phyloP scores from a whole-genome alignment of 2,888 invertebrate genomes.

The Prosapia bicincta region DNA sequence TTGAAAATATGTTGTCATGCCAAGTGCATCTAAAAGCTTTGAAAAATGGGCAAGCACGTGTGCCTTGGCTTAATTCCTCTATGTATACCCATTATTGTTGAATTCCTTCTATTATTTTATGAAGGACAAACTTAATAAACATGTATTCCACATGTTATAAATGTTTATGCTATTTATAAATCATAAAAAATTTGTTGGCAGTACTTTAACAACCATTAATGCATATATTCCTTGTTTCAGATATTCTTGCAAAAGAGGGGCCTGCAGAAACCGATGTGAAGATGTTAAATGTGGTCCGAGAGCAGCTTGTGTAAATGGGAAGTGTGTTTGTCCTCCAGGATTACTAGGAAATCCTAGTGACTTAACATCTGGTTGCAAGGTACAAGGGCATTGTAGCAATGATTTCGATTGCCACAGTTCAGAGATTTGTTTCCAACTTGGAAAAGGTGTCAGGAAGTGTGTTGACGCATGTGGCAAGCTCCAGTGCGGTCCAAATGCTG shows the following conservation, averaged over 20 bases:
- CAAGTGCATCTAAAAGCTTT: no score
- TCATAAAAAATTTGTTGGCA: no score
- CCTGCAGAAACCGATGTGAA: constrained; percentile 74
- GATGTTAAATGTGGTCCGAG: constrained; percentile 75
- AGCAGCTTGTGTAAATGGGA: constrained; percentile 74
- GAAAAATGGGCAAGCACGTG: no score
- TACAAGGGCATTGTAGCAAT: constrained; percentile 72
- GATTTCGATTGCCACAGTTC: constrained; percentile 78
- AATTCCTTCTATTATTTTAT: no score
- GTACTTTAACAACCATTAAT: no score
- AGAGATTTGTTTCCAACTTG: constrained; percentile 84
- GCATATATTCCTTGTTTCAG: constrained; percentile 35
- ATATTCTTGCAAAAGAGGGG: constrained; percentile 66
- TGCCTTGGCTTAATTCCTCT: no score
- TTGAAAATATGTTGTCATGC: no score
- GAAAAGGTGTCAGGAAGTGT: constrained; percentile 74
- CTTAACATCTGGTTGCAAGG: constrained; percentile 63
- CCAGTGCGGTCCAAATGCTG: constrained; percentile 86
- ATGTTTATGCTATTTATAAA: no score
- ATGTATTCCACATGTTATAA: no score
- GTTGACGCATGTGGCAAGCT: constrained; percentile 83
- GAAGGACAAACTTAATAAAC: no score
- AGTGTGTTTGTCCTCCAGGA: constrained; percentile 76
- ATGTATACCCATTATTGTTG: no score
- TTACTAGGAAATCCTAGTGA: constrained; percentile 73